Base-by-base conservation (phyloP, 2,888 invertebrate species). In the Cryptosula pallasiana region DNA sequence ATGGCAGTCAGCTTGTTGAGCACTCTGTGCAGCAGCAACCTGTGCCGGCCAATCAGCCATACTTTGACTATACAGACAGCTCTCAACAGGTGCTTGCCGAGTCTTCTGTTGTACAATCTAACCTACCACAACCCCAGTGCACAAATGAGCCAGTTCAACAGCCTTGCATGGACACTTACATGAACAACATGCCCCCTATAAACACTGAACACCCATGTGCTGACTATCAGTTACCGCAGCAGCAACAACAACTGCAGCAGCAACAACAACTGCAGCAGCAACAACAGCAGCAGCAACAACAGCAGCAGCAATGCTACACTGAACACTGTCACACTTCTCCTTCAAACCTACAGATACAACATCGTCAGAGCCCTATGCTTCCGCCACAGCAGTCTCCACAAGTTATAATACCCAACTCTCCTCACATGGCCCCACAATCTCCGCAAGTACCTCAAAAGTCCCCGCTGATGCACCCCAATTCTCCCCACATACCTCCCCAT, bases 301-400 rank as follows among this genome's bases (percentile, higher is more conserved):
- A 5, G 5, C 9, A 13, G 20, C 45, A 45, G 45, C 45, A 45
- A 45, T 13, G 45, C 45, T 45, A 13, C 34, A 5, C n/a, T 32
- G 63, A 63, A 16, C 32, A 34, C 29, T 32, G 32, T 9, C 63
- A 63, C n/a, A 63, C 2, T 29, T 63, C 63, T 23, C 63, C 63
- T 29, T 27, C 20, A 63, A 63, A 2, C n/a, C 25, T 63, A 32
- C 63, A 63, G 45, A 45, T 45, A 45, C 45, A 45, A 27, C 63
- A 63, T 20, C 63, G 32, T 16, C 27, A 20, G 27, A 63, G 63
- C 32, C 63, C 63, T 32, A 63, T 63, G 63, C 32, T 63, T 32
- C 63, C 63, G 13, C 63, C 63, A 32, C 63, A 63, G n/a, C 63
- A 63, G 32, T 63, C 63, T 29, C 63, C 63, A n/a, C 63, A 63